Evolutionary conservation across 2,797 vertebrate genomes (phyloP), one percentile per base, ranked within the genome.

Genomic region (Thamnophis elegans): DNA sequence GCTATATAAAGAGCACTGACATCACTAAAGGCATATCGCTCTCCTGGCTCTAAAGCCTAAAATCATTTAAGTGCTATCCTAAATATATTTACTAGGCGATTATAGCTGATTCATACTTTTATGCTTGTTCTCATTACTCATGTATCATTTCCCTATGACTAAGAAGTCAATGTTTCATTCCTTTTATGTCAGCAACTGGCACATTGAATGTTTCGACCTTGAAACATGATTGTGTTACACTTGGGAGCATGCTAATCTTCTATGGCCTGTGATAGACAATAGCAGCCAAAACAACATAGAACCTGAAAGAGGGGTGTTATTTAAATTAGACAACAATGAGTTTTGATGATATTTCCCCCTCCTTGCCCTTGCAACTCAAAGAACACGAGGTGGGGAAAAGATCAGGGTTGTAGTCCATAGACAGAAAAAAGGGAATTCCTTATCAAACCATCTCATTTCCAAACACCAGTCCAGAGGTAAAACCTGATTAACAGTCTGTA

Each of bases 1-100:
- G 14, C 28, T 90, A 58, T 90, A 89, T 87, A 91, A 91, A 93
- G 65, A 82, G 68, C 55, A 85, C 55, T 58, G 82, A 58, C 18
- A 73, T 90, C 53, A 86, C 82, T 88, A 82, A 82, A 62, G 60
- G 89, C 5, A 1, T 20, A 47, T 60, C 32, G 25, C 55, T 47
- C 26, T 78, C 56, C 65, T 42, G 12, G 51, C 25, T 8, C 56
- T 32, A 53, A 55, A 90, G 25, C 36, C 5, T 54, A 60, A 73
- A 90, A n/a, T 82, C 54, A 82, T 88, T 93, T 90, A 42, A 26
- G 1, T 85, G 53, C 32, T 14, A 87, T 87, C 14, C 22, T 53
- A 90, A 90, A 73, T 28, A 55, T 10, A 85, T 18, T 22, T 85
- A 56, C 32, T 87, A 53, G 53, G 87, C 16, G 32, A 25, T 86